Conservation (phyloP, 2,113 vertebrate genomes). For the Nicator chloris region DNA sequence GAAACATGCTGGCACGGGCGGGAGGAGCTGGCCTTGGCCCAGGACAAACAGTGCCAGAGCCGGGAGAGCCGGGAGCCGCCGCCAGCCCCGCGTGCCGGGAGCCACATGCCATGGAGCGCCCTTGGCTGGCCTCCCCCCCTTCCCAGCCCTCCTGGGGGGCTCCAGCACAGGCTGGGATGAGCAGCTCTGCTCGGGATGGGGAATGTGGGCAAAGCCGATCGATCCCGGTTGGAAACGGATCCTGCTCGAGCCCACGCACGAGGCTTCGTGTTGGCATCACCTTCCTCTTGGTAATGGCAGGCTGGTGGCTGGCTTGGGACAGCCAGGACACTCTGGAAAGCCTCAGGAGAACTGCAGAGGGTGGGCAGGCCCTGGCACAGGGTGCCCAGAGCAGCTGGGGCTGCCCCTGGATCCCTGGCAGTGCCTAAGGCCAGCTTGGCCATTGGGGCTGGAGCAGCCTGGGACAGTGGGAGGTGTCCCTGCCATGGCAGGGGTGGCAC, state of each 20-base stretch:
- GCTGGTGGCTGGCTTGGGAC: neutral
- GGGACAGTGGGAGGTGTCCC: neutral
- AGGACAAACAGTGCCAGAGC: constrained; percentile 37
- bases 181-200: neutral
- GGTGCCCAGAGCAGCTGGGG: neutral
- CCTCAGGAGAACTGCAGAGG: neutral
- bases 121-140: neutral
- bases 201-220: fast-evolving
- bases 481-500: neutral
- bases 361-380: neutral
- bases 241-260: fast-evolving
- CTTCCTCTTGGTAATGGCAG: too few relatives aligned
- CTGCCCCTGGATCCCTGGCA: neutral
- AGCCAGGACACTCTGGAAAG: neutral
- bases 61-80: neutral
- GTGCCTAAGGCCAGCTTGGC: neutral
- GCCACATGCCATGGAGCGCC: neutral
- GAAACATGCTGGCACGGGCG: neutral
- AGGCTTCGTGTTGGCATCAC: fast-evolving
- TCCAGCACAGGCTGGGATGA: fast-evolving
- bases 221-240: fast-evolving
- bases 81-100: neutral
- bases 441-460: neutral
- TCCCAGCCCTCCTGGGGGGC: neutral
- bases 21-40: constrained; percentile 37